Conservation (phyloP, 2,797 vertebrate genomes). For the Leuciscus waleckii region DNA sequence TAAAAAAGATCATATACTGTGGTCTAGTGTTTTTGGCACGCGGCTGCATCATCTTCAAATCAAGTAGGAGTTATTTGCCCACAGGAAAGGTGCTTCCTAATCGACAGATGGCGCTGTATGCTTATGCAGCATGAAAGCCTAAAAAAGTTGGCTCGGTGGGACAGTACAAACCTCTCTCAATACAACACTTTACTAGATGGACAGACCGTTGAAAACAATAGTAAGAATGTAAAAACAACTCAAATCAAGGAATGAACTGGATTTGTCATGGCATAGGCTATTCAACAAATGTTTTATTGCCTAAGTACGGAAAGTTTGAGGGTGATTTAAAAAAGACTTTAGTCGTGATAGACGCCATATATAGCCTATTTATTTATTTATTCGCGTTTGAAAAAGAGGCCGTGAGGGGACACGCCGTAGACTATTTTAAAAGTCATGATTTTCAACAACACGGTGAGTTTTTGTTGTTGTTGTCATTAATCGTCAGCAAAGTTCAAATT, state of each 20-base stretch:
- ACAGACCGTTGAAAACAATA: background rate
- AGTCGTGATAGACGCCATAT: background rate
- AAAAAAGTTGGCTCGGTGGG: background rate
- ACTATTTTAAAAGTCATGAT: background rate
- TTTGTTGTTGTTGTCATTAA: too few relatives aligned
- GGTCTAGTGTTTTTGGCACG: conserved; percentile 22
- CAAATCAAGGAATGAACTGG: background rate
- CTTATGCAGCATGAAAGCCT: conserved; percentile 37
- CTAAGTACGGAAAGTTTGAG: background rate
- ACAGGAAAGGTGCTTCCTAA: background rate
- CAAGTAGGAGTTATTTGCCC: conserved; percentile 8
- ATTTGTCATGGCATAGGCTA: background rate
- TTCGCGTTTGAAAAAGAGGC: background rate
- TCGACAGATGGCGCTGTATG: conserved; percentile 63
- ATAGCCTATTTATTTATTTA: background rate
- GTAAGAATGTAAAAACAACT: background rate
- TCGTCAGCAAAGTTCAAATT: background rate
- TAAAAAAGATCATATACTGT: conserved; percentile 1
- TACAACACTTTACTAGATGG: background rate
- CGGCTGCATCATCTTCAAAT: conserved; percentile 9
- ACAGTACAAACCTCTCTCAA: background rate
- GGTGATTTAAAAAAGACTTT: background rate
- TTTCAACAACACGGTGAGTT: background rate
- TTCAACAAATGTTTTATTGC: background rate
- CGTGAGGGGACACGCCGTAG: background rate